A percentile compares a stretch with the other conserved stretches of the same genome.
phyloP scores from a whole-genome alignment of 2,888 invertebrate genomes.

The Synergus gifuensis region DNA sequence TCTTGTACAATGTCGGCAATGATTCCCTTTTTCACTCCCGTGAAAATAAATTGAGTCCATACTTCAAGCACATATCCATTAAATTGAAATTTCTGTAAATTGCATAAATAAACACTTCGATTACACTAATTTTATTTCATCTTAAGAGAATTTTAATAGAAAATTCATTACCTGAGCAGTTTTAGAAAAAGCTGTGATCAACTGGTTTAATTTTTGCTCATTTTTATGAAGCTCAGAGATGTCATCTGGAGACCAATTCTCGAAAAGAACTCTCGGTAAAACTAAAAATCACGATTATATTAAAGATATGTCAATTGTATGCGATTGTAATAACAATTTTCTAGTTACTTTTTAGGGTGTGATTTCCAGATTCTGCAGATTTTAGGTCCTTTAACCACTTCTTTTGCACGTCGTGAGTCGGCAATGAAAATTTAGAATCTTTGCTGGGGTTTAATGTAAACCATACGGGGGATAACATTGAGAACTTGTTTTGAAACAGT shows the following conservation, averaged over 20 bases:
- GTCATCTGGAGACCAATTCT: conserved; percentile 89
- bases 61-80: conserved; percentile 95
- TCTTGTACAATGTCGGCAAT: conserved; percentile 83
- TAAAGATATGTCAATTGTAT: conserved; percentile 39
- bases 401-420: conserved; percentile 90
- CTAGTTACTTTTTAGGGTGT: conserved; percentile 81
- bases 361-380: conserved; percentile 80
- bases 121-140: conserved; percentile 50
- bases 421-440: conserved; percentile 80
- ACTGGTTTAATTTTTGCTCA: conserved; percentile 83
- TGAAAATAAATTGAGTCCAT: conserved; percentile 88
- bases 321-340: neutral
- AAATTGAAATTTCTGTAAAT: conserved; percentile 88
- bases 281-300: conserved; percentile 80
- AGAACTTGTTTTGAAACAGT: conserved; percentile 92
- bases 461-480: conserved; percentile 97
- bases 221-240: conserved; percentile 86
- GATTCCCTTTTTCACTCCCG: conserved; percentile 80
- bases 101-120: conserved; percentile 49
- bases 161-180: conserved; percentile 82
- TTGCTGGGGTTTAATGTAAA: conserved; percentile 86
- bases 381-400: conserved; percentile 89
- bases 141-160: conserved; percentile 76
- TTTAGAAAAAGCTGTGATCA: conserved; percentile 85
- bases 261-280: conserved; percentile 93